Evolutionary conservation across 2,888 invertebrate species (phyloP), one percentile per base, ranked within the genome.

Genomic region (Caenorhabditis auriculariae): DNA sequence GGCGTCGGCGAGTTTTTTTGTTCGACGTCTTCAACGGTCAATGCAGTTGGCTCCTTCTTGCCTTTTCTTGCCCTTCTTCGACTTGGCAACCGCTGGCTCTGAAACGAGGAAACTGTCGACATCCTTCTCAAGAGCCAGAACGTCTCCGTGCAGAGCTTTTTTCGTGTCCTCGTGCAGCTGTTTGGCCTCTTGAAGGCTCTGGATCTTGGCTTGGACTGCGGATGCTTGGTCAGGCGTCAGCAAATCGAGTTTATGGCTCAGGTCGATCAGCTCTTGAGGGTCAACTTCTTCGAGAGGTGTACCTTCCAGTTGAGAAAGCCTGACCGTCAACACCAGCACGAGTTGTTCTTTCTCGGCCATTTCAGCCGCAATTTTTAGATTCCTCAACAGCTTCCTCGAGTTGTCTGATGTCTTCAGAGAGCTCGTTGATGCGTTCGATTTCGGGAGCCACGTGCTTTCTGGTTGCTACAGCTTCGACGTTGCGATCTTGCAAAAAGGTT

Each of bases 261-360:
- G 32, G 6, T 21, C 15, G 26, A 32, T 43, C 44, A 52, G 27
- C 3, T 52, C 43, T n/a, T 52, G 43, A 4, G 44, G 32, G 15
- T 27, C 35, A 21, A 52, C 26, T 35, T 44, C 32, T n/a, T 43
- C 44, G 23, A 52, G 21, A 35, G 52, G 52, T 17, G 26, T 7
- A 27, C 28, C 21, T 21, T 52, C 28, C 21, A 52, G 24, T 37
- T 61, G 58, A 2, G 38, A 53, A 29, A 65, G 52, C 28, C 52
- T 60, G 32, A 54, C 1, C 12, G 42, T 58, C 12, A 58, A 44
- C 15, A 43, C 45, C 37, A 61, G 46, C 28, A 58, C 39, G 28
- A 58, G 39, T 27, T 57, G 32, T 23, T 65, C 61, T 9, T 46
- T 54, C n/a, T 65, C 61, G 29, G 48, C 21, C 39, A 61, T 47